These are phyloP conservation scores for Drosophila watanabei DNA, from an alignment of 1,140 invertebrate species.

Conservation along the genomic window DNA sequence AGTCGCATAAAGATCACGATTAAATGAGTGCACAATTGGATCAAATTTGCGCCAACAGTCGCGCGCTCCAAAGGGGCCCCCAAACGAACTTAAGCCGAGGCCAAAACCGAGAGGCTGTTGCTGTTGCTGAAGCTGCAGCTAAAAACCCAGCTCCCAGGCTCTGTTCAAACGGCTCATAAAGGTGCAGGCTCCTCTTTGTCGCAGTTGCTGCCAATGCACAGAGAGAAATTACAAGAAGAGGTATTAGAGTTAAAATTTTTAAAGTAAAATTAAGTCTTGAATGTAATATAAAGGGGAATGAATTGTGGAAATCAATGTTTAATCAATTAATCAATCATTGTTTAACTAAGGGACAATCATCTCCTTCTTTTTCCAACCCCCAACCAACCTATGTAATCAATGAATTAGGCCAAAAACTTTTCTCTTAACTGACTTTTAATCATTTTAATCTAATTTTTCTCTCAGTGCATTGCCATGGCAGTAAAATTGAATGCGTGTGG, in stretches of 20 bases:
- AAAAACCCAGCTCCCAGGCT: constrained; percentile 50
- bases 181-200: constrained; percentile 58
- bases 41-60: constrained; percentile 81
- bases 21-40: constrained; percentile 84
- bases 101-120: constrained; percentile 19
- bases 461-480: constrained; percentile 38
- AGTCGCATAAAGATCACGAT: constrained; percentile 83
- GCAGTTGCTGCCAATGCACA: constrained; percentile 17
- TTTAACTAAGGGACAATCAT: too few relatives aligned
- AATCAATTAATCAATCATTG: too few relatives aligned
- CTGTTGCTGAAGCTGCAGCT: constrained; percentile 6
- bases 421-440: too few relatives aligned
- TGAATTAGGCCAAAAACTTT: too few relatives aligned
- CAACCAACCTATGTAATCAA: too few relatives aligned
- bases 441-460: background rate
- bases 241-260: background rate
- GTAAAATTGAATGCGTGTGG: constrained; percentile 83
- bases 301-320: background rate
- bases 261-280: background rate
- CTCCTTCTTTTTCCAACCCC: too few relatives aligned
- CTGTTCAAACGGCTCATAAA: constrained; percentile 58
- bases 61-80: constrained; percentile 10
- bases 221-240: background rate
- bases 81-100: constrained; percentile 46
- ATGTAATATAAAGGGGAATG: background rate